Evolutionary conservation across 2,797 vertebrate genomes (phyloP).

Genomic region (Tokudaia tokunoshimensis): DNA sequence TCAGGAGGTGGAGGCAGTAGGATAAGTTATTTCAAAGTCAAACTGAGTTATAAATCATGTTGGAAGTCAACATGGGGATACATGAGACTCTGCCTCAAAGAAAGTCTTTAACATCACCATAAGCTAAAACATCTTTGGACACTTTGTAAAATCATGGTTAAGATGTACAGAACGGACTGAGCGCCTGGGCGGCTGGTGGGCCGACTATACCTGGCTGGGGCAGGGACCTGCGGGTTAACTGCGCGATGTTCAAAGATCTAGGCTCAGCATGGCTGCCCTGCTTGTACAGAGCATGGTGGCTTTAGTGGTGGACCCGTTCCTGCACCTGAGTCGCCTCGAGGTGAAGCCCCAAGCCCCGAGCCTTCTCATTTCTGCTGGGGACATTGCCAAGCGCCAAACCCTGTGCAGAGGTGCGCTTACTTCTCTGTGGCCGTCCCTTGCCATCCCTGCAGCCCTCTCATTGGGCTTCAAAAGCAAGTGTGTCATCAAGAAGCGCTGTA

Average conservation of each 20-base stretch:
- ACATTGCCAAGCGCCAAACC: neutral
- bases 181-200: too few relatives aligned
- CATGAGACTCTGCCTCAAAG: neutral
- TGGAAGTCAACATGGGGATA: neutral
- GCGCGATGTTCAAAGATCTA: neutral
- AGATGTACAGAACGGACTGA: neutral
- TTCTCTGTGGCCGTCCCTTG: conserved; percentile 64
- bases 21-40: neutral
- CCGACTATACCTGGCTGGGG: too few relatives aligned
- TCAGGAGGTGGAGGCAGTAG: neutral
- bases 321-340: conserved; percentile 71
- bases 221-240: too few relatives aligned
- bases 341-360: conserved; percentile 46
- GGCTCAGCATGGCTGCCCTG: conserved; percentile 87
- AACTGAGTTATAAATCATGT: neutral
- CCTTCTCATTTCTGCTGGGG: conserved; percentile 59
- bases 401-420: conserved; percentile 11
- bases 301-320: conserved; percentile 84
- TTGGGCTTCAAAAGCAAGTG: conserved; percentile 94
- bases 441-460: conserved; percentile 76
- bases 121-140: neutral
- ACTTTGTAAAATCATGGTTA: neutral
- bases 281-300: conserved; percentile 85
- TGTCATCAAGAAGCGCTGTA: conserved; percentile 91
- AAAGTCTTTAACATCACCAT: neutral